A percentile compares a stretch with the other conserved stretches of the same genome.
Conservation (phyloP, 2,797 vertebrate species). For the Acanthis flammea region DNA sequence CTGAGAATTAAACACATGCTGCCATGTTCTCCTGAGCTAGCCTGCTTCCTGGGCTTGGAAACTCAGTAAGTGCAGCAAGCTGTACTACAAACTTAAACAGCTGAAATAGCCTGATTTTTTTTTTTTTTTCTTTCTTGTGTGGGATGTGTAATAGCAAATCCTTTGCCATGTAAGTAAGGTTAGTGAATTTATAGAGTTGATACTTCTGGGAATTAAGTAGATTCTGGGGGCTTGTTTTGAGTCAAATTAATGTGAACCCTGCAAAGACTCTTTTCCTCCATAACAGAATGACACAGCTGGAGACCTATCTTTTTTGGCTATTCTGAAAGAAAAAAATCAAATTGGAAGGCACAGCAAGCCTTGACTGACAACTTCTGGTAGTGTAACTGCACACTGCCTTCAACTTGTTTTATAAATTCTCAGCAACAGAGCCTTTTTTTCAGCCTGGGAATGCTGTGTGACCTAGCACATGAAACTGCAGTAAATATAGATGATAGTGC, state of each 20-base stretch:
- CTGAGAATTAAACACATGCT: background rate
- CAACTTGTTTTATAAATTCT: background rate
- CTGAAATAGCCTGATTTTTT: background rate
- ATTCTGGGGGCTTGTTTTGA: background rate
- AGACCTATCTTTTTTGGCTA: background rate
- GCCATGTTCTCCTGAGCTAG: background rate
- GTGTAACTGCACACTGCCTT: background rate
- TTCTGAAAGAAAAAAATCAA: background rate
- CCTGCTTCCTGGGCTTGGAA: background rate
- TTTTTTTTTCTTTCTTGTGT: background rate
- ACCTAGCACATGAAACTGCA: constrained; percentile 11
- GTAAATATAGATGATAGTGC: constrained; percentile 13
- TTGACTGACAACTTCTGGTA: background rate
- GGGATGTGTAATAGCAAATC: background rate
- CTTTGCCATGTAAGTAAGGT: background rate
- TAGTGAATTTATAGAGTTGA: background rate
- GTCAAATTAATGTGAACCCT: background rate
- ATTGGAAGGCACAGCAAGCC: background rate
- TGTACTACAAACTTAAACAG: background rate
- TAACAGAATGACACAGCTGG: background rate
- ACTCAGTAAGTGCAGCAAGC: background rate
- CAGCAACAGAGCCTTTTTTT: background rate
- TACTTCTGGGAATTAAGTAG: background rate
- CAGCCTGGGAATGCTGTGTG: constrained; percentile 20
- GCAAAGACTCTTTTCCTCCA: background rate